phyloP scores from a whole-genome alignment of 1,140 invertebrate species.

The Monochamus saltuarius region DNA sequence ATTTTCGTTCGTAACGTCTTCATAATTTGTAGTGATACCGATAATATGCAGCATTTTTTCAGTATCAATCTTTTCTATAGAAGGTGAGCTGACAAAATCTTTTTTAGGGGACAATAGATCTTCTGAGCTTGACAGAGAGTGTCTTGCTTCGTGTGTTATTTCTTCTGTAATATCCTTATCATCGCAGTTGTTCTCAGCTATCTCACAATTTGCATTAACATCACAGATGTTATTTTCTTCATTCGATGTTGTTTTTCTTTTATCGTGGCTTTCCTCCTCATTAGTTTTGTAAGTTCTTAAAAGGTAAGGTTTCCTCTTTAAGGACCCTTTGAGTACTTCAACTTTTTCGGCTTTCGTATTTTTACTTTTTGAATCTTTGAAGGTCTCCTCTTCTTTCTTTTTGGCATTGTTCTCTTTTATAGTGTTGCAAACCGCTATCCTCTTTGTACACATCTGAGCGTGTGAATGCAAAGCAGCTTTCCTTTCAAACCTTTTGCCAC shows the following conservation, averaged over 20 bases:
- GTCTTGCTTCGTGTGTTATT: too few species aligned
- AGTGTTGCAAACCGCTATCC: constrained; percentile 46
- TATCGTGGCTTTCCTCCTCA: constrained; percentile 5
- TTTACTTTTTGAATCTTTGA: constrained; percentile 21
- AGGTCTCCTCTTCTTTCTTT: constrained; percentile 25
- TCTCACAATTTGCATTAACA: constrained; percentile 5
- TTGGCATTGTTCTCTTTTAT: constrained; percentile 38
- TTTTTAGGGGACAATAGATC: not conserved
- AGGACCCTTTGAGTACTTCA: constrained; percentile 30
- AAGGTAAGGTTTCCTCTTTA: constrained; percentile 32
- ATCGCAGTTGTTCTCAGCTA: not conserved
- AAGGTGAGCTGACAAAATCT: not conserved
- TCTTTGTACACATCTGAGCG: constrained; percentile 54
- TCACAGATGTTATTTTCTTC: not conserved
- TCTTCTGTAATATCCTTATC: not conserved
- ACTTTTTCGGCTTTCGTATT: constrained; percentile 26
- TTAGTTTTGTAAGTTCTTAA: constrained; percentile 15
- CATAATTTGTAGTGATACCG: not conserved
- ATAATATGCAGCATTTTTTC: not conserved
- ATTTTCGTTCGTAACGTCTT: not conserved
- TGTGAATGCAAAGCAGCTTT: constrained; percentile 66
- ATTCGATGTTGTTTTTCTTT: constrained; percentile 1
- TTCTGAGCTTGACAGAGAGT: too few species aligned
- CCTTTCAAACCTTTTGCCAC: constrained; percentile 66
- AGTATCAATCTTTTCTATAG: constrained; percentile 4